phyloP scores from a whole-genome alignment of 2,797 vertebrate genomes.

The Enteromius fasciolatus region DNA sequence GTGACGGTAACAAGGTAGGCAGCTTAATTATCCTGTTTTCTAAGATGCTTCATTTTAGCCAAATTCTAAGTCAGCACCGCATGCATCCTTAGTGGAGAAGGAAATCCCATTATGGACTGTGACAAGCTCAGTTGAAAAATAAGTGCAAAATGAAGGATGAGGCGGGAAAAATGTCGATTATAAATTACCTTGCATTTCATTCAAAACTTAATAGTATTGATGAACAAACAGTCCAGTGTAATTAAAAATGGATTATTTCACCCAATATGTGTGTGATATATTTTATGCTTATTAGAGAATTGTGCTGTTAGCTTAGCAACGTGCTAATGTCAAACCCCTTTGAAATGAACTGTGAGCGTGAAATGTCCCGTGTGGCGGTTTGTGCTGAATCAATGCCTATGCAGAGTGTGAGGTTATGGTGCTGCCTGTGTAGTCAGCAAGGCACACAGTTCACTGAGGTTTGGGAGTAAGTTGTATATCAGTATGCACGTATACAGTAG shows the following conservation, averaged over 20 bases:
- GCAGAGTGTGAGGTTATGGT: neutral
- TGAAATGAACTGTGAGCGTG: neutral
- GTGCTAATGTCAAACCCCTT: constrained; percentile 1
- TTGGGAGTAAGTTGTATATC: neutral
- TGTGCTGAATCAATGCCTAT: neutral
- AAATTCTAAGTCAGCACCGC: neutral
- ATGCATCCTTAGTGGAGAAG: neutral
- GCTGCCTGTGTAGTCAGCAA: neutral
- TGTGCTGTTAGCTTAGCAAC: neutral
- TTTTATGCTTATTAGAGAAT: constrained; percentile 7
- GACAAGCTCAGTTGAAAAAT: neutral
- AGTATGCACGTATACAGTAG: neutral
- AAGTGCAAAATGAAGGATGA: constrained; percentile 20
- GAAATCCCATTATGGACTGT: constrained; percentile 6
- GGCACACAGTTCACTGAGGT: neutral
- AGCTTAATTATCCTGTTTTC: constrained; percentile 22
- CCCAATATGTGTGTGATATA: constrained; percentile 4
- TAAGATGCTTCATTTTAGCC: neutral
- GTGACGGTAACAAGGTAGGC: neutral
- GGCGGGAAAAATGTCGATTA: constrained; percentile 18
- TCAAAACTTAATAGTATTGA: constrained; percentile 10
- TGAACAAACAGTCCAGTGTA: constrained; percentile 16
- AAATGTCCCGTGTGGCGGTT: neutral
- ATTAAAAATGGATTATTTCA: constrained; percentile 35
- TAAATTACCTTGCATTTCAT: constrained; percentile 20